These are phyloP conservation scores for Polydrusus cervinus DNA, from an alignment of 2,888 invertebrate species.

Conservation along the genomic window DNA sequence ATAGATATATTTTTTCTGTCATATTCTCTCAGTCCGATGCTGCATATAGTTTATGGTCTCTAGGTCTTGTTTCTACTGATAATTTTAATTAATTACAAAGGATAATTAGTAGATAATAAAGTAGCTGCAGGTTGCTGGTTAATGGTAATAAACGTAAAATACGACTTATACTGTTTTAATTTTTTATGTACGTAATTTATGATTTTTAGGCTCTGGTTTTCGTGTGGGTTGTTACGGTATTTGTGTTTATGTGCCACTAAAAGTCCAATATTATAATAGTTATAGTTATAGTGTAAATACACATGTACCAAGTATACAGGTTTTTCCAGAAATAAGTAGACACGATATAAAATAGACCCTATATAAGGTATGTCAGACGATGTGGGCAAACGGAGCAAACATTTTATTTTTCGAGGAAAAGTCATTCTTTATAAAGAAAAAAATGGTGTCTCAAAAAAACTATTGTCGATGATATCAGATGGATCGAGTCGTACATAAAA, in stretches of 20 bases:
- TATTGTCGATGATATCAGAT: too few species aligned
- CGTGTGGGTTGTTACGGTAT: constrained; percentile 13
- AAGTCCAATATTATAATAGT: constrained; percentile 6
- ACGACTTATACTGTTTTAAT: background rate
- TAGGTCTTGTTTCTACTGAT: constrained; percentile 32
- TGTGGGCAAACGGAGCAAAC: too few species aligned
- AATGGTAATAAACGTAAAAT: constrained; percentile 16
- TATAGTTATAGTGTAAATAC: background rate
- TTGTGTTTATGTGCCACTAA: constrained; percentile 23
- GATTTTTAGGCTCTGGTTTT: constrained; percentile 10
- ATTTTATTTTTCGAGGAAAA: too few species aligned
- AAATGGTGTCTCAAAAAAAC: too few species aligned
- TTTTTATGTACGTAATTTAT: constrained; percentile 24
- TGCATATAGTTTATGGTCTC: constrained; percentile 27
- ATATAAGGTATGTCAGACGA: too few species aligned
- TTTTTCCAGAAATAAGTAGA: too few species aligned
- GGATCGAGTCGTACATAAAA: too few species aligned
- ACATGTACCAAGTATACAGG: too few species aligned
- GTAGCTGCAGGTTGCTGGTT: background rate
- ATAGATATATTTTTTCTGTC: too few species aligned
- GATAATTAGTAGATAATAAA: constrained; percentile 28
- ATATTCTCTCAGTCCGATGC: too few species aligned
- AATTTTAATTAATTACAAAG: constrained; percentile 30
- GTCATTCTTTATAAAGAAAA: too few species aligned
- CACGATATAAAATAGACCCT: too few species aligned